A percentile compares a stretch with the other conserved stretches of the same genome.
Conservation (phyloP, 1,140 invertebrate species). For the Drosophila mojavensis region DNA sequence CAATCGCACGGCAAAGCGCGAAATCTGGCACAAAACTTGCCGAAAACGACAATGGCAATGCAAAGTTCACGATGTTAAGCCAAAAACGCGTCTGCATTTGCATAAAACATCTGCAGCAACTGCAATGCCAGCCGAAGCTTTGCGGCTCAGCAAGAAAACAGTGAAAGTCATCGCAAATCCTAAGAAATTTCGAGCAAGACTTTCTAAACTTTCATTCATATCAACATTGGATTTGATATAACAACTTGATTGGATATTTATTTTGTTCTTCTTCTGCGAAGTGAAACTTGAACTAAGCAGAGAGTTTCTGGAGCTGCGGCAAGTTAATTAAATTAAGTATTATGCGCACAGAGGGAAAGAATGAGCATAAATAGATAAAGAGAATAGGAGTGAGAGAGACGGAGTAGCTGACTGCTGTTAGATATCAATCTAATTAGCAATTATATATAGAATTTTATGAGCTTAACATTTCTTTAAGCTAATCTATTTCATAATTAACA, state of each 20-base stretch:
- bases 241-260: no score
- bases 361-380: no score
- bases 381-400: no score
- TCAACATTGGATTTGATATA: no score
- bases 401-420: no score
- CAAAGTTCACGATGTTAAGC: constrained; percentile 49
- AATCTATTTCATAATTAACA: no score
- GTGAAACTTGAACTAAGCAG: not conserved
- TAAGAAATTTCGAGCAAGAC: constrained; percentile 22
- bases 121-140: constrained; percentile 50
- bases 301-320: no score
- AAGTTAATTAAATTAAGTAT: no score
- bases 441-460: no score
- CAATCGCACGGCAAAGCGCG: constrained; percentile 36
- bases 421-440: no score
- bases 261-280: not conserved
- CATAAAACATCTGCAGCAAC: constrained; percentile 47
- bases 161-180: constrained; percentile 23
- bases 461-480: no score
- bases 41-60: constrained; percentile 36
- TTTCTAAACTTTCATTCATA: constrained; percentile 19
- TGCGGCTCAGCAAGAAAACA: constrained; percentile 9
- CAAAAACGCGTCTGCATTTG: constrained; percentile 60
- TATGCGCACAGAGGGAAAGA: no score
- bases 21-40: constrained; percentile 47